Base-by-base conservation (phyloP, 2,113 vertebrate species). In the Laticauda laticaudata region DNA sequence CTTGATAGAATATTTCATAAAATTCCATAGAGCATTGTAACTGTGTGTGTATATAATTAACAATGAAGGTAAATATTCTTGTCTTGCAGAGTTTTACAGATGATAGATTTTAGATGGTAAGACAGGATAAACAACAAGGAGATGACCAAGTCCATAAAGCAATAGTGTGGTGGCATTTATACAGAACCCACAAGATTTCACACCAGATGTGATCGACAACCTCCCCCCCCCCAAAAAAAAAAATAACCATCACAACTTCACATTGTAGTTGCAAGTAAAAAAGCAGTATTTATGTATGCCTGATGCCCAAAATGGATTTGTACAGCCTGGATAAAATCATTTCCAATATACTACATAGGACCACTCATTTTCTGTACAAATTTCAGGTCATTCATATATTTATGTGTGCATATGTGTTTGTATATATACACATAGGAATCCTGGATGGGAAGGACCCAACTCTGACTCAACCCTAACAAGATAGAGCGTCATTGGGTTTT, bases 251-350 rank as follows among this genome's bases (percentile, higher is more conserved):
- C 29, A 69, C 29, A 69, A 69, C 11, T 29, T 11, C 34, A 95
- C 93, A 95, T 92, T 93, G 92, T 92, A 91, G 93, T 92, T 94
- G 92, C 87, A 95, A 94, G 95, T 93, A 92, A 91, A 94, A 96
- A 89, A 92, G 88, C 34, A 95, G 93, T 45, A 91, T 95, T 94
- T 94, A 93, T 6, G 2, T 96, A 96, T 95, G 96, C 95, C 96
- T 97, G 93, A 94, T 95, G 95, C 92, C 96, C 96, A 97, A 97
- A 97, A n/a, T 92, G 97, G 97, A 96, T 96, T 96, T 93, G 93
- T 91, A 94, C 93, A 95, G 96, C 95, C 95, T 96, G 15, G 3
- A 93, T 91, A 89, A 95, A 94, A 97, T 94, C 94, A 94, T 93
- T 21, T 21, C 93, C 95, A 94, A 97, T 96, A 95, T 94, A 97